These are phyloP conservation scores for human (Homo sapiens) DNA, from an alignment of 2,113 vertebrate species.

Conservation along the genomic window GRCh38 chr9:23827001-23827500, in stretches of 20 bases:
- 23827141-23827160: constrained; percentile 46
- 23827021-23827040: constrained; percentile 5
- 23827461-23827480: constrained; percentile 58
- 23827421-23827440: neutral
- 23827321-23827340: constrained; percentile 44
- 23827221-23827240: constrained; percentile 51
- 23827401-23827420: neutral
- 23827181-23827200: constrained; percentile 54
- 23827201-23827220: constrained; percentile 36
- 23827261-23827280: constrained; percentile 46
- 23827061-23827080: constrained; percentile 34
- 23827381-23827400: neutral
- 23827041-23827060: constrained; percentile 14
- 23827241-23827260: constrained; percentile 61
- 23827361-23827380: neutral
- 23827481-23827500: neutral
- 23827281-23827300: constrained; percentile 28
- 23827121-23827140: constrained; percentile 60
- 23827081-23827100: constrained; percentile 57
- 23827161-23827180: constrained; percentile 41
- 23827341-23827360: neutral
- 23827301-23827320: constrained; percentile 32
- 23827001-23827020: constrained; percentile 52
- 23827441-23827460: constrained; percentile 47
- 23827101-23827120: constrained; percentile 56